Evolutionary conservation across 2,888 invertebrate species (phyloP), one percentile per base, ranked within the genome.

Genomic region (Sussaba pulchella): DNA sequence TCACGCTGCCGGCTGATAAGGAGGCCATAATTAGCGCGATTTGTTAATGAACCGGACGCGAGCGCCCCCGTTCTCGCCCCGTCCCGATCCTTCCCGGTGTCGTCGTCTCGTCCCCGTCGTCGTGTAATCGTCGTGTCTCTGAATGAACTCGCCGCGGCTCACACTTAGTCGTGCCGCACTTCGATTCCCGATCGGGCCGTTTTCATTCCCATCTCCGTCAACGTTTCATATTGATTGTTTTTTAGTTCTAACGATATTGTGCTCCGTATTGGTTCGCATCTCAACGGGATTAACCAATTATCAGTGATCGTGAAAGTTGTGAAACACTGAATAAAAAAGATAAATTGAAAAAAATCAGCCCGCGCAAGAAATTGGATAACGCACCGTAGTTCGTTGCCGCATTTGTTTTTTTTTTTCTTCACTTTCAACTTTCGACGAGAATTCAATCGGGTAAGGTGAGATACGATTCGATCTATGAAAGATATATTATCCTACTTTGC

Each of bases 1-100:
- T 90, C 87, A 84, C 71, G 76, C 80, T 67, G 76, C 69, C 64
- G 52, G 78, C 72, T 89, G 91, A 91, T 91, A 91, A 89, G 85
- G 78, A 84, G 82, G 86, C 88, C 89, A 88, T 91, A 90, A 91
- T 91, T 91, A 91, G 85, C 87, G 75, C 84, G 89, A 88, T 90
- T 90, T 87, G 88, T 90, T 91, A 90, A 91, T 88, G 88, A 89
- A 85, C 79, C 78, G 82, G 71, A 81, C 85, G 78, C 81, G 75
- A 75, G 80, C 83, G 54, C 74, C 73, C 82, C 88, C 81, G 21
- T 50, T 75, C 79, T 61, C 64, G 54, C 47, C 41, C 64, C 50
- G 19, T 50, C 26, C 45, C 73, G 4, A 6, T 31, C 6, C 31
- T 2, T 31, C 31, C 6, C 31, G 31, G 6, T 6, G n/a, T n/a